These are phyloP conservation scores for Philereme vetulata DNA, from an alignment of 2,888 invertebrate species.

Conservation along the genomic window DNA sequence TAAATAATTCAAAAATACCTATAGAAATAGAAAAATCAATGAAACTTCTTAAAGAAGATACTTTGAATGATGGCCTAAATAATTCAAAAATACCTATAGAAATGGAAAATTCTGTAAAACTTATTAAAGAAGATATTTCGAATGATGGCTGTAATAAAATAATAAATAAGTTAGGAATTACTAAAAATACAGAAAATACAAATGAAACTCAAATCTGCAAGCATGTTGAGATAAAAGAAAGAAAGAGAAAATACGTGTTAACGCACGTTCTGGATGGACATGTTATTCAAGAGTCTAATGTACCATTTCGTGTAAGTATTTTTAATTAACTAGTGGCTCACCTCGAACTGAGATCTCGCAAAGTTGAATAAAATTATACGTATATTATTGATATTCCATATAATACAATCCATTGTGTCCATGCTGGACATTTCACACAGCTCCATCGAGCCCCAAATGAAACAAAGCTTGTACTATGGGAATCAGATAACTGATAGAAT, in stretches of 20 bases:
- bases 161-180: background rate
- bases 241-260: constrained; percentile 52
- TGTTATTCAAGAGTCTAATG: constrained; percentile 76
- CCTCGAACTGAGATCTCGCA: no score
- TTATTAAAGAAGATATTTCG: background rate
- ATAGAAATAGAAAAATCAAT: background rate
- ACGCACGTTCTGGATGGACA: constrained; percentile 76
- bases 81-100: no score
- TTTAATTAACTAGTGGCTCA: background rate
- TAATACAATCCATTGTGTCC: no score
- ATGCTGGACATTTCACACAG: no score
- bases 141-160: background rate
- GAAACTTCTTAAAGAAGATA: background rate
- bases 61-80: background rate
- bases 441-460: no score
- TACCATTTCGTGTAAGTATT: constrained; percentile 74
- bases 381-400: no score
- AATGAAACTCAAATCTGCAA: background rate
- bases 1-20: no score
- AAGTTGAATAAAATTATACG: no score
- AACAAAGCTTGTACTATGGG: no score
- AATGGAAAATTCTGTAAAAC: background rate
- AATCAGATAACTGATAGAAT: no score
- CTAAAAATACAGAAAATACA: background rate
- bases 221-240: background rate